Conservation (phyloP, 2,888 invertebrate genomes). For the Axea sp. region DNA sequence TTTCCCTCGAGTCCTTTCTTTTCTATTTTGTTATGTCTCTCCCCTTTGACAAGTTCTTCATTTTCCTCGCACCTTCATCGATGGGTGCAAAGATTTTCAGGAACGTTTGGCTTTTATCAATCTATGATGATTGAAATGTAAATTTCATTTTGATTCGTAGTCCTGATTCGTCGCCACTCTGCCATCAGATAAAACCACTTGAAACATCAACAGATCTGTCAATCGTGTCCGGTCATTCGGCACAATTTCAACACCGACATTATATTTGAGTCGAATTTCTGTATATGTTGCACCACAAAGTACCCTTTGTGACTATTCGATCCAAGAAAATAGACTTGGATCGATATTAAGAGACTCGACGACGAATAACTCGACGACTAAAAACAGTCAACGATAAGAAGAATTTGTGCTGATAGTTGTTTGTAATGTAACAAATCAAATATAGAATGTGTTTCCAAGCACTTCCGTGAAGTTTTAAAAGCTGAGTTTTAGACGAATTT, state of each 20-base stretch:
- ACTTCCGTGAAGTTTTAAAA: no score
- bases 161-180: slow-evolving; percentile 8
- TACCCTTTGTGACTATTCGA: slow-evolving; percentile 16
- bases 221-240: slow-evolving; percentile 8
- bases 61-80: no score
- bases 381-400: no score
- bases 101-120: slow-evolving; percentile 25
- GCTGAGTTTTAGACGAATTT: no score
- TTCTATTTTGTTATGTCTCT: no score
- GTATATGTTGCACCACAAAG: slow-evolving; percentile 24
- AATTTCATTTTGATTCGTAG: slow-evolving; percentile 33
- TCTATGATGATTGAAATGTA: slow-evolving; percentile 38
- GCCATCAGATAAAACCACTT: slow-evolving; percentile 45
- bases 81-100: slow-evolving; percentile 1
- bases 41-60: no score
- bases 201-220: slow-evolving; percentile 49
- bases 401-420: no score
- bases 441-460: no score
- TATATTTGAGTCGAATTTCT: slow-evolving; percentile 36
- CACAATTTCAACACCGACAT: slow-evolving; percentile 12
- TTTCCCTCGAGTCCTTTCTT: not conserved
- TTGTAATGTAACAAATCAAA: no score
- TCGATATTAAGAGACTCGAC: slow-evolving; percentile 28
- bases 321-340: slow-evolving; percentile 18
- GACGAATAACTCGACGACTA: not conserved